Evolutionary conservation across 1,140 invertebrate genomes (phyloP).

Genomic region (Ectropis grisescens): DNA sequence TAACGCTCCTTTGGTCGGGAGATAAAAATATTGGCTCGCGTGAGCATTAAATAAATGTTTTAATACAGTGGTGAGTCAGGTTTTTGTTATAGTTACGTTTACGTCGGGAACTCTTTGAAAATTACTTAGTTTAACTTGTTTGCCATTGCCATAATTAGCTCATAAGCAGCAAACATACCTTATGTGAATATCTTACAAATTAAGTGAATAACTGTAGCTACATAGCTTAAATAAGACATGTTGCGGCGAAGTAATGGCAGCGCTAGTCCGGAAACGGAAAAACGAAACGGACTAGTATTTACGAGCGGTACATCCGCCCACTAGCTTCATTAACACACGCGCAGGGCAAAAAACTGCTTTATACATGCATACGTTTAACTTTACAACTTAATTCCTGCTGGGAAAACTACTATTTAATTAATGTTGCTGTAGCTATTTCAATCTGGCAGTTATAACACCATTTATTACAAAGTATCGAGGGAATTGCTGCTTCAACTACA

Average conservation of each 20-base stretch:
- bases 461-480: no score
- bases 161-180: neutral
- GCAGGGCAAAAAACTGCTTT: conserved; percentile 12
- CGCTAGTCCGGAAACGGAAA: conserved; percentile 55
- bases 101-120: no score
- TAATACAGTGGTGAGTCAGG: no score
- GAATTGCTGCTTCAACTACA: no score
- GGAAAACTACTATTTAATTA: no score
- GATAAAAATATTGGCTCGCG: no score
- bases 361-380: conserved; percentile 13
- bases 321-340: conserved; percentile 31
- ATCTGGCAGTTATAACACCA: no score
- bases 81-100: no score
- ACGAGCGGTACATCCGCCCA: conserved; percentile 45
- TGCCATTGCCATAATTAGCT: no score
- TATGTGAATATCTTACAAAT: conserved; percentile 19
- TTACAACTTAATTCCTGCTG: conserved; percentile 5
- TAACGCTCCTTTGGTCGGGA: no score
- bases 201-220: conserved; percentile 25
- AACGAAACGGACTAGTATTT: conserved; percentile 57
- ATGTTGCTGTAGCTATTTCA: neutral
- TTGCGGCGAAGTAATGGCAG: conserved; percentile 52
- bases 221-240: conserved; percentile 52
- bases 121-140: no score
- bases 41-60: no score